Percentiles rank a stretch among this genome's conserved stretches.
Conservation (phyloP, 2,888 invertebrate species). For the Notodromas monacha region DNA sequence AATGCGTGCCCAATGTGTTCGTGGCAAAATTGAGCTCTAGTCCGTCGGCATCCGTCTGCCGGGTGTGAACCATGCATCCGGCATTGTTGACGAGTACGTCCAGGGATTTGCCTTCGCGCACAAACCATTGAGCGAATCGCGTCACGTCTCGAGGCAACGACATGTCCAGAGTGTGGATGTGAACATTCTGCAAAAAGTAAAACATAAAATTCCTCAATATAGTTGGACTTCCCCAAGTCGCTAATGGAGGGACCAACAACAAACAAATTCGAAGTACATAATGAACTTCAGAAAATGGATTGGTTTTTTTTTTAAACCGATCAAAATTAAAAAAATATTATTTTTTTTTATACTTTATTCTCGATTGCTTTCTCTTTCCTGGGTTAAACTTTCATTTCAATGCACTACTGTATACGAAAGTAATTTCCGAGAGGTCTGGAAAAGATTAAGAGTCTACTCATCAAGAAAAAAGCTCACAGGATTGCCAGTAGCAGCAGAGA, state of each 20-base stretch:
- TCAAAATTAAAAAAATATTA: slow-evolving; percentile 6
- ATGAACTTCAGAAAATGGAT: too few species aligned
- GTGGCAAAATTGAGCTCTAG: slow-evolving; percentile 20
- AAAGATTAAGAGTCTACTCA: too few species aligned
- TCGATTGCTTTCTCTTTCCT: too few species aligned
- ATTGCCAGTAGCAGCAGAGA: slow-evolving; percentile 15
- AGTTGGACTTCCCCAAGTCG: too few species aligned
- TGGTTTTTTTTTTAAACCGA: too few species aligned
- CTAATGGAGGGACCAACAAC: too few species aligned
- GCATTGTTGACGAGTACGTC: slow-evolving; percentile 20
- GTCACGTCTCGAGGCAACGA: slow-evolving; percentile 16
- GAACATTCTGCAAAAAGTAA: slow-evolving; percentile 14
- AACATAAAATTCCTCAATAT: slow-evolving; percentile 6
- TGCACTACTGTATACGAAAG: too few species aligned
- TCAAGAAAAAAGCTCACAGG: slow-evolving; percentile 11
- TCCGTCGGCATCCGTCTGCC: slow-evolving; percentile 15
- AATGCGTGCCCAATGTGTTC: slow-evolving; percentile 18
- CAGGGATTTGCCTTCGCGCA: slow-evolving; percentile 13
- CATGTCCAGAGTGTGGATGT: slow-evolving; percentile 18
- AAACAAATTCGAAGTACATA: too few species aligned
- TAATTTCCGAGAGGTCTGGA: too few species aligned
- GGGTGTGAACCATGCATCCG: slow-evolving; percentile 18
- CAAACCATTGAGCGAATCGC: slow-evolving; percentile 16
- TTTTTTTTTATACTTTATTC: slow-evolving; percentile 1
- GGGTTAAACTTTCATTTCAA: too few species aligned